Evolutionary conservation across 2,113 vertebrate species (phyloP).

Genomic region (Galemys pyrenaicus): DNA sequence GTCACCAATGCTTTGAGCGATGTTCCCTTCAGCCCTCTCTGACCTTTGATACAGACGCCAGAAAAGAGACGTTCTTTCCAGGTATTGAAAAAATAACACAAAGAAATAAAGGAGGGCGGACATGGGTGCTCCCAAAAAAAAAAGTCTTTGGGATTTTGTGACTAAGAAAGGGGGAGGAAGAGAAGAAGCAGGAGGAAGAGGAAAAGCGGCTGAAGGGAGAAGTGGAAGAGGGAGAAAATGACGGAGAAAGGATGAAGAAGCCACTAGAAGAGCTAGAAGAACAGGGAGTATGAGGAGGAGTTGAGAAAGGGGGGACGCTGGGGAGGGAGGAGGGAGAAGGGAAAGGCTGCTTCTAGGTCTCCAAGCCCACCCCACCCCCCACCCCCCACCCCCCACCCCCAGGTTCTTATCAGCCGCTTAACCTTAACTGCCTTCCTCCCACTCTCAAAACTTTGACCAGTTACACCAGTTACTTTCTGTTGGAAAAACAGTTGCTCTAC

Average conservation of each 20-base stretch:
- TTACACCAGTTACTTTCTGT: slow-evolving; percentile 28
- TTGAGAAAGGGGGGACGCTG: accelerated
- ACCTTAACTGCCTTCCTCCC: background rate
- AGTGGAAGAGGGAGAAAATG: background rate
- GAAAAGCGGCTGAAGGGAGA: background rate
- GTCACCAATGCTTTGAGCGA: background rate
- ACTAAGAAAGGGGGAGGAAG: no score
- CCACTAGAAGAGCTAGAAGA: no score
- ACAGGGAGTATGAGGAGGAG: background rate
- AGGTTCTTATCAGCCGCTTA: background rate
- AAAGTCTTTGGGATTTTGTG: no score
- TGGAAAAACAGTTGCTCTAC: slow-evolving; percentile 57
- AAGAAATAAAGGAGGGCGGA: background rate
- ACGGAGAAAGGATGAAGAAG: background rate
- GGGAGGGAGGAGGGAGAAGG: no score
- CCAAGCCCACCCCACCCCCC: background rate
- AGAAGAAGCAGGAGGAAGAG: background rate
- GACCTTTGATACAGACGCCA: background rate
- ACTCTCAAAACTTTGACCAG: background rate
- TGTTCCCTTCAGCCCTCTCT: background rate
- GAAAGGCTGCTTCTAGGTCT: no score
- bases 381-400: no score
- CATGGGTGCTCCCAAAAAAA: background rate
- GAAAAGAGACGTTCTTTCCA: background rate
- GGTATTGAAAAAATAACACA: background rate